These are phyloP conservation scores for Luehdorfia chinensis DNA, from an alignment of 1,140 invertebrate genomes.

Conservation along the genomic window DNA sequence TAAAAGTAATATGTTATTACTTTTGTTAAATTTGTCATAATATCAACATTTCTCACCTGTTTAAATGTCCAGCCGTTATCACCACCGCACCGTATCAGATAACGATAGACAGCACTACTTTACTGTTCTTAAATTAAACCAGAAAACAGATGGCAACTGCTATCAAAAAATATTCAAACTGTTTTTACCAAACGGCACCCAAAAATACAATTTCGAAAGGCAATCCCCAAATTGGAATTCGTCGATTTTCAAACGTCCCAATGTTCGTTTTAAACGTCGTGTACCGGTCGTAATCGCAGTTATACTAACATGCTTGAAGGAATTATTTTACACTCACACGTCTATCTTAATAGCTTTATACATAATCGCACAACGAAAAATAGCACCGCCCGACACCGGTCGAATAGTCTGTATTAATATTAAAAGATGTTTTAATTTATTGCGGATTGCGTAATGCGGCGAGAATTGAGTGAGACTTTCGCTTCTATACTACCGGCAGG, in stretches of 20 bases:
- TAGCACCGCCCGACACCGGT: conserved; percentile 49
- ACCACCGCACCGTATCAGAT: conserved; percentile 33
- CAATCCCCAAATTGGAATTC: conserved; percentile 13
- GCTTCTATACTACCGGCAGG: conserved; percentile 37
- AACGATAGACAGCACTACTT: conserved; percentile 20
- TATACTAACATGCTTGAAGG: conserved; percentile 48
- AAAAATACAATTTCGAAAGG: neutral
- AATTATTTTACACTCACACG: conserved; percentile 45
- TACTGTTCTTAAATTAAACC: conserved; percentile 4
- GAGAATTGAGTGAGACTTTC: conserved; percentile 39
- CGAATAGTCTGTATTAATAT: conserved; percentile 35
- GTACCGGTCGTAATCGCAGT: conserved; percentile 47
- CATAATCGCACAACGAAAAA: conserved; percentile 52
- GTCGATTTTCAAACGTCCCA: conserved; percentile 23
- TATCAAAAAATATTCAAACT: too few relatives aligned
- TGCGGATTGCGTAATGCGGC: conserved; percentile 38
- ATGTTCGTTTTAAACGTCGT: conserved; percentile 43
- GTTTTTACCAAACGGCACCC: neutral
- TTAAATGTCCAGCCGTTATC: conserved; percentile 17
- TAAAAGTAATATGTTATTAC: too few relatives aligned
- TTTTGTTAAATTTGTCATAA: too few relatives aligned
- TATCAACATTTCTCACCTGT: too few relatives aligned
- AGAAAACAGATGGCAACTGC: conserved; percentile 8
- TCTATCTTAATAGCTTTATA: conserved; percentile 45
- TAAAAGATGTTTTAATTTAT: conserved; percentile 43